Base-by-base conservation (phyloP, 2,888 invertebrate species). In the Hydriomena furcata region DNA sequence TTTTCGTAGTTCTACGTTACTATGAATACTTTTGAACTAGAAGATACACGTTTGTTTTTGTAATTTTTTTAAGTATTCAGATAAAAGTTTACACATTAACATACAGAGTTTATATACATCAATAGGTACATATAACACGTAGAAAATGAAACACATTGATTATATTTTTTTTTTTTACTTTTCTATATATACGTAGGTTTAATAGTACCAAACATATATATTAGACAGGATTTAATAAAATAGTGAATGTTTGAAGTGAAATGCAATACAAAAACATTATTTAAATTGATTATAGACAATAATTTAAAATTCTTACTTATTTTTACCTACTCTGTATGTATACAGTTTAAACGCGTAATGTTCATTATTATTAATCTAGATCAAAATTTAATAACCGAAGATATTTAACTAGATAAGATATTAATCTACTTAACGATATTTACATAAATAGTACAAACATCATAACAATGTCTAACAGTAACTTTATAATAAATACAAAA, bases 381-480 rank as follows among this genome's bases (percentile, higher is more conserved):
- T 30, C 24, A 17, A 40, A n/a, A 7, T 17, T 34, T n/a, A 40
- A 40, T 40, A 62, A 75, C 60, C 62, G 67, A 72, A 64, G 56
- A 34, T 63, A 4, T 17, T 65, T 55, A 52, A 58, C 28, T 42
- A 42, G 8, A 40, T 54, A 69, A 73, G 61, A 67, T 82, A 79
- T 72, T 80, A 79, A 81, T 44, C 75, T 82, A 86, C 78, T 79
- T 83, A 65, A 66, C 68, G 21, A 67, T 89, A 88, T 89, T 76
- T 88, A 89, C 88, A 89, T 76, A 82, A 84, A 86, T 86, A 87
- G 84, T 88, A 88, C 84, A 87, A 84, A 88, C 80, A 81, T 82
- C 70, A 68, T 66, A 90, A 89, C 87, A 82, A 86, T 83, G 79
- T 80, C 73, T 88, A 90, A 90, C 89, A 88, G 69, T 65, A 81